A percentile compares a stretch with the other conserved stretches of the same genome.
These are phyloP conservation scores for Cariama cristata DNA, from an alignment of 2,113 vertebrate species.

Conservation along the genomic window DNA sequence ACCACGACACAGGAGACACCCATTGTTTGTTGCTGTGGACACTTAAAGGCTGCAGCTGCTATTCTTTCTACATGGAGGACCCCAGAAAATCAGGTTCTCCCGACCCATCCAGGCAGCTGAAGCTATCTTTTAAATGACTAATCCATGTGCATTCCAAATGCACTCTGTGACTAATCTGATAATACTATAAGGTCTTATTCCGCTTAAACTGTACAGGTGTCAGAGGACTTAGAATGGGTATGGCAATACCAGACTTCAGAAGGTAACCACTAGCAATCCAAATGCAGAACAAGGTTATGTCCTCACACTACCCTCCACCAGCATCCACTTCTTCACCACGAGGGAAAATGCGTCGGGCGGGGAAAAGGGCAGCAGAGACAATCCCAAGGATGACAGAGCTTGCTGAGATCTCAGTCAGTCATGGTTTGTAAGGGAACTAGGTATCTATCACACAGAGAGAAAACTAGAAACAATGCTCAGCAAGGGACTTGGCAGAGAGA, in stretches of 20 bases:
- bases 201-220: neutral
- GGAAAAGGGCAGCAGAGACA: neutral
- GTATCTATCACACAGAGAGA: neutral
- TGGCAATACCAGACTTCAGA: neutral
- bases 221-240: neutral
- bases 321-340: neutral
- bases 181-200: neutral
- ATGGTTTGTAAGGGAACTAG: neutral
- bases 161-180: neutral
- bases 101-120: neutral
- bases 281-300: neutral
- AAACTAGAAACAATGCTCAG: neutral
- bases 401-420: neutral
- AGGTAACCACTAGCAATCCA: slow-evolving; percentile 22
- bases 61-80: neutral
- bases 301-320: neutral
- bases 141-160: neutral
- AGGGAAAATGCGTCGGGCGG: accelerated
- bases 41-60: neutral
- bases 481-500: neutral
- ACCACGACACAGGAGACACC: neutral
- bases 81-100: neutral
- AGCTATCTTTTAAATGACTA: neutral
- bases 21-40: neutral
- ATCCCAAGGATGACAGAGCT: neutral